A percentile compares a stretch with the other conserved stretches of the same genome.
These are phyloP conservation scores for Anolis carolinensis DNA, from an alignment of 2,113 vertebrate genomes.

Conservation along the genomic window DNA sequence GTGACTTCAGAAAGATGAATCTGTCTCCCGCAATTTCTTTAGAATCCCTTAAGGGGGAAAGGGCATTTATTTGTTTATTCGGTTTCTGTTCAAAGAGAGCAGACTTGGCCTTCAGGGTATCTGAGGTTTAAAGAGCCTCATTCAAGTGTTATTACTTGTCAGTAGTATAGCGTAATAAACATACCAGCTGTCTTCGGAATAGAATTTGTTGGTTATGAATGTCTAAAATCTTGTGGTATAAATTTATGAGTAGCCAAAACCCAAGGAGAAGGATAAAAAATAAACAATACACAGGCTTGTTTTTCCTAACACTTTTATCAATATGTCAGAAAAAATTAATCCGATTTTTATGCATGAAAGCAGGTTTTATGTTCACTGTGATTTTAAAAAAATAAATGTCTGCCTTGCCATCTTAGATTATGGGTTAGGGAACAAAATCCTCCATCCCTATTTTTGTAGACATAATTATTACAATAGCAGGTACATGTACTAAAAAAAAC, in stretches of 20 bases:
- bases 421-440: constrained; percentile 60
- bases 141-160: constrained; percentile 20
- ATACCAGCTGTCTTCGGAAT: constrained; percentile 7
- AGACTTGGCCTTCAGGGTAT: constrained; percentile 25
- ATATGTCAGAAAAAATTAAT: constrained; percentile 25
- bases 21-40: neutral
- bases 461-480: constrained; percentile 63
- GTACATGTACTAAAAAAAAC: constrained; percentile 26
- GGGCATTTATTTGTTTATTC: neutral
- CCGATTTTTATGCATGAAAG: constrained; percentile 55
- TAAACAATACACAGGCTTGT: constrained; percentile 39
- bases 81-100: constrained; percentile 9
- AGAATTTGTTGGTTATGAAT: neutral
- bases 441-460: constrained; percentile 43
- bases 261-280: constrained; percentile 1
- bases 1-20: neutral
- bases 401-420: constrained; percentile 65
- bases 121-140: constrained; percentile 18
- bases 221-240: constrained; percentile 25
- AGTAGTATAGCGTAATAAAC: constrained; percentile 39
- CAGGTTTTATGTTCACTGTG: constrained; percentile 60
- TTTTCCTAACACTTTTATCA: constrained; percentile 38
- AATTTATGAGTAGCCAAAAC: constrained; percentile 36
- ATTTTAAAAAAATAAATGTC: constrained; percentile 54
- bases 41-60: neutral